Evolutionary conservation across 2,888 invertebrate species (phyloP).

Genomic region (Drosophila longiperda): DNA sequence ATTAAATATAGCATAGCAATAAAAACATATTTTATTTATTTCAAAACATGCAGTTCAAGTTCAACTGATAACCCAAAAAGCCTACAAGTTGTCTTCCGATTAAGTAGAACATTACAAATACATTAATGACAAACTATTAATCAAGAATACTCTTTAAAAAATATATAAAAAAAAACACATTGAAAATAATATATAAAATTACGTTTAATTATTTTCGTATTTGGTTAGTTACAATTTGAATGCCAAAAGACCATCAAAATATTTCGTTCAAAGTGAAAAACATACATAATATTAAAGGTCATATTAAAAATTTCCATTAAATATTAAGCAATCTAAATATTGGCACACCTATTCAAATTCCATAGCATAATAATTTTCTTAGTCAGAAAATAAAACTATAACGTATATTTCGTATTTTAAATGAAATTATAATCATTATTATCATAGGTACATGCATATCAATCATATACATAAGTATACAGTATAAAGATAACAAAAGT

Average conservation of each 20-base stretch:
- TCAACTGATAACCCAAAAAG: slow-evolving; percentile 58
- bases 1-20: slow-evolving; percentile 12
- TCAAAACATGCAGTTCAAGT: slow-evolving; percentile 57
- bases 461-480: slow-evolving; percentile 21
- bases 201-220: neutral
- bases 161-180: neutral
- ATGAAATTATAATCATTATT: slow-evolving; percentile 15
- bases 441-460: slow-evolving; percentile 25
- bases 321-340: neutral
- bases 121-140: slow-evolving; percentile 7
- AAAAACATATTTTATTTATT: slow-evolving; percentile 15
- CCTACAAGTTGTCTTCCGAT: slow-evolving; percentile 53
- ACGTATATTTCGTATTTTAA: slow-evolving; percentile 12
- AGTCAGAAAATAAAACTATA: slow-evolving; percentile 1
- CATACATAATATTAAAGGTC: neutral
- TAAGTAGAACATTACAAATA: slow-evolving; percentile 25
- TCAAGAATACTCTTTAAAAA: neutral
- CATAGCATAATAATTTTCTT: neutral
- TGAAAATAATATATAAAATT: neutral
- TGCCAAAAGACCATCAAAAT: neutral
- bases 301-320: neutral
- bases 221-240: slow-evolving; percentile 3
- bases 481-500: slow-evolving; percentile 45
- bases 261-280: neutral
- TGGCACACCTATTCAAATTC: neutral